Base-by-base conservation (phyloP, 1,140 invertebrate species). In the Megathymus violae region DNA sequence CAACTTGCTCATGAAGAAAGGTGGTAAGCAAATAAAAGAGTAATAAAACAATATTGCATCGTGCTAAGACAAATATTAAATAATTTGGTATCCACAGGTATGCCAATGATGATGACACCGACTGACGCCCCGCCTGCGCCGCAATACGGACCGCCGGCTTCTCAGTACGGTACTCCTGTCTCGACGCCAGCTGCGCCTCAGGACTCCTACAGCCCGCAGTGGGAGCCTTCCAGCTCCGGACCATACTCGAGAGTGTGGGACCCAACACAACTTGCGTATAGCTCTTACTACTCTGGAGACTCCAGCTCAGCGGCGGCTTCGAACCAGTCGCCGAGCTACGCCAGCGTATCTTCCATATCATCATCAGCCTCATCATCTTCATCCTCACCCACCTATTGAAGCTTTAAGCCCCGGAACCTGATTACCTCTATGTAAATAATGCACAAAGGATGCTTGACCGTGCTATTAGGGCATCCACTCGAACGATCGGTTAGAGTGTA, bases 211-310 rank as follows among this genome's bases (percentile, higher is more conserved):
- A 93, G 93, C 74, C 93, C 94, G 13, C 91, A 91, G 27, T 96
- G 95, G 95, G 95, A 95, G 80, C 94, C 94, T 5, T 91, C 92
- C 50, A 89, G 87, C 50, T 82, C 93, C 27, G 95, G 95, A 7
- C 95, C 95, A 0, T 96, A 96, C 82, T 92, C 95, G 9, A 92
- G 95, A 69, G 93, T 95, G 0, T 96, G 95, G 95, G 94, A 94
- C 65, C 92, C 94, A 0, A 86, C 85, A 40, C 95, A 94, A 69
- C 85, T 96, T 36, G 96, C 96, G 38, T 97, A 97, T 85, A 96
- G 93, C 75, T 95, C 94, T 2, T 96, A 96, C 83, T 94, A 95
- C 66, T 94, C 94, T 46, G 92, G 93, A 75, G 93, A 93, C 58
- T 92, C 93, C 0, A 92, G 89, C 3, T 85, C 91, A 0, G 91